Conservation (phyloP, 30 jellyfish, hydroid and myxozoan genomes). For the Aurelia coerulea region DNA sequence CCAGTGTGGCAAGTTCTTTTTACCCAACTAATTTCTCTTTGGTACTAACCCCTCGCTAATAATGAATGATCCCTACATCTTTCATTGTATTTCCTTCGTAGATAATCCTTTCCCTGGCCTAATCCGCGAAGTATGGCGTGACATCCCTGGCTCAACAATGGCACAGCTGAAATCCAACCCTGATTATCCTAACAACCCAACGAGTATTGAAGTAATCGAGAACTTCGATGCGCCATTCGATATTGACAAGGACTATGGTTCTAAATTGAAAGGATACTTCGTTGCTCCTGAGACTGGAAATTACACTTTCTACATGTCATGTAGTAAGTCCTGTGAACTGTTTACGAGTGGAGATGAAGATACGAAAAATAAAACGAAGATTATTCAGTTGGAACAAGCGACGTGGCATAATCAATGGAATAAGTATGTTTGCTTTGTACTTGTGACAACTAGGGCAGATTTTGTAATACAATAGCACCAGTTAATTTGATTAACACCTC, state of each 20-base stretch:
- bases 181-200: conserved; percentile 93
- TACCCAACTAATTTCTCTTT: no score
- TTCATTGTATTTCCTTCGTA: conserved; percentile 19
- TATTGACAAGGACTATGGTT: conserved; percentile 89
- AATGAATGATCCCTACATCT: no score
- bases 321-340: conserved; percentile 89
- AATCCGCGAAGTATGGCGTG: conserved; percentile 94
- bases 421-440: conserved; percentile 57
- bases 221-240: conserved; percentile 98
- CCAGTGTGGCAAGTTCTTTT: no score
- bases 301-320: conserved; percentile 90
- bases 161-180: conserved; percentile 75
- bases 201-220: conserved; percentile 90
- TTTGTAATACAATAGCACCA: no score
- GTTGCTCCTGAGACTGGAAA: conserved; percentile 99
- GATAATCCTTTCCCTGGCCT: conserved; percentile 98
- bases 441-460: no score
- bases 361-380: conserved; percentile 72
- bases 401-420: conserved; percentile 98
- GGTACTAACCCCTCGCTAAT: no score
- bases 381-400: conserved; percentile 75
- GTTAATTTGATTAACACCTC: no score
- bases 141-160: conserved; percentile 85
- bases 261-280: conserved; percentile 92
- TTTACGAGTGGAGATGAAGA: conserved; percentile 87